A percentile compares a stretch with the other conserved stretches of the same genome.
Conservation (phyloP, 2,797 vertebrate genomes). For the Myotis myotis region DNA sequence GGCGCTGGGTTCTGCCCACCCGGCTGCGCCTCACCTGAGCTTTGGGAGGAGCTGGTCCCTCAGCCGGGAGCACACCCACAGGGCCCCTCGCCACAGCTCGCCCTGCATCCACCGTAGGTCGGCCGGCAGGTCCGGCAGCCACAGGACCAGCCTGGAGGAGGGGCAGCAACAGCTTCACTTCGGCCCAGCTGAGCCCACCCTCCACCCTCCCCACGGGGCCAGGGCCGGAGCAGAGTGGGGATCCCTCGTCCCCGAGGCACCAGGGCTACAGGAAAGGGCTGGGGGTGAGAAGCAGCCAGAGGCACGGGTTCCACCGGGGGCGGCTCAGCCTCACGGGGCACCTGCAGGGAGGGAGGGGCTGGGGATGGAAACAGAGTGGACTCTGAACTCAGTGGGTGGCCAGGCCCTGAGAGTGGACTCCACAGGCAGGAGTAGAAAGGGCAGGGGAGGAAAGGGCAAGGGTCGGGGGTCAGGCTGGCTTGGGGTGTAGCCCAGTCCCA, state of each 20-base stretch:
- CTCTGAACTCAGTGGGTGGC: neutral
- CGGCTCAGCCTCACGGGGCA: too few species aligned
- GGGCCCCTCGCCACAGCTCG: rapidly evolving
- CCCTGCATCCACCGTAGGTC: constrained; percentile 52
- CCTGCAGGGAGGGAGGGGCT: rapidly evolving
- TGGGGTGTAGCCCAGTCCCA: neutral
- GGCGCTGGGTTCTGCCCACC: rapidly evolving
- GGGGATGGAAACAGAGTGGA: rapidly evolving
- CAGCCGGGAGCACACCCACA: rapidly evolving
- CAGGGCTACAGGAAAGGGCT: neutral
- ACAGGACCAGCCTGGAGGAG: neutral
- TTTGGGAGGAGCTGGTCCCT: neutral
- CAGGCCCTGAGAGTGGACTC: neutral
- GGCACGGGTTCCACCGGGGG: rapidly evolving
- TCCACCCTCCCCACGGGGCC: neutral
- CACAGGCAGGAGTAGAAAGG: neutral
- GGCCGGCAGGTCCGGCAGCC: neutral
- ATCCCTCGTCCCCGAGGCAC: rapidly evolving
- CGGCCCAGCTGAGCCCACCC: rapidly evolving
- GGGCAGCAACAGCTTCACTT: rapidly evolving
- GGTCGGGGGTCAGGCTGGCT: neutral
- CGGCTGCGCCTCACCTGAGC: neutral
- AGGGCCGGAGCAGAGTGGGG: neutral
- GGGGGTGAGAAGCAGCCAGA: rapidly evolving
- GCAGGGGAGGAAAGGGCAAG: neutral